phyloP scores from a whole-genome alignment of 2,113 vertebrate genomes.

The Calypte anna region DNA sequence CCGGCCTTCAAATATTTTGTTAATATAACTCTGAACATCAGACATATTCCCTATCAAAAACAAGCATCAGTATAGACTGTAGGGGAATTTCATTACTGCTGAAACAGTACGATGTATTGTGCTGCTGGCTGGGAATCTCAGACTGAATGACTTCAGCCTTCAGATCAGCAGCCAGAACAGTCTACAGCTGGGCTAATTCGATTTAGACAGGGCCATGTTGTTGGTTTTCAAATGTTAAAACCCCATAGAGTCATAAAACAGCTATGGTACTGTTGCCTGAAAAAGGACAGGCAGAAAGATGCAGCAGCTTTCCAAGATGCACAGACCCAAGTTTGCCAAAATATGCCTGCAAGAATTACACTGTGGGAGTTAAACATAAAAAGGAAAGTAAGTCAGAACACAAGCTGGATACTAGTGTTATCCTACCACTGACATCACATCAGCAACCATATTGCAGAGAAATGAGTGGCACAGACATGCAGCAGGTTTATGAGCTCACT shows the following conservation, averaged over 20 bases:
- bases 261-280: not conserved
- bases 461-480: rapidly evolving
- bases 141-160: conserved; percentile 29
- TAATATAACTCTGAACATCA: conserved; percentile 49
- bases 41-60: conserved; percentile 39
- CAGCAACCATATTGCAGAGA: not conserved
- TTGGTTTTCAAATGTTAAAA: conserved; percentile 26
- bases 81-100: conserved; percentile 36
- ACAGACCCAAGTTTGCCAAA: not conserved
- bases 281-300: conserved; percentile 4
- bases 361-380: not conserved
- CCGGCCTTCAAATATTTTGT: conserved; percentile 37
- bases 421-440: not conserved
- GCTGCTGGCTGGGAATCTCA: conserved; percentile 18
- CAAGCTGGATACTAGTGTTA: not conserved
- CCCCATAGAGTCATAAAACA: not conserved
- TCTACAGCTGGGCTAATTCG: conserved; percentile 38
- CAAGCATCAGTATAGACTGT: conserved; percentile 38
- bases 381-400: not conserved
- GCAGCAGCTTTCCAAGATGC: not conserved
- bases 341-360: not conserved
- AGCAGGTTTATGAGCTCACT: not conserved
- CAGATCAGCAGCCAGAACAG: conserved; percentile 38
- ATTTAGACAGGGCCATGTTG: not conserved
- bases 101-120: not conserved